A percentile compares a stretch with the other conserved stretches of the same genome.
Conservation (phyloP, 2,888 invertebrate species). For the Argyresthia albistria region DNA sequence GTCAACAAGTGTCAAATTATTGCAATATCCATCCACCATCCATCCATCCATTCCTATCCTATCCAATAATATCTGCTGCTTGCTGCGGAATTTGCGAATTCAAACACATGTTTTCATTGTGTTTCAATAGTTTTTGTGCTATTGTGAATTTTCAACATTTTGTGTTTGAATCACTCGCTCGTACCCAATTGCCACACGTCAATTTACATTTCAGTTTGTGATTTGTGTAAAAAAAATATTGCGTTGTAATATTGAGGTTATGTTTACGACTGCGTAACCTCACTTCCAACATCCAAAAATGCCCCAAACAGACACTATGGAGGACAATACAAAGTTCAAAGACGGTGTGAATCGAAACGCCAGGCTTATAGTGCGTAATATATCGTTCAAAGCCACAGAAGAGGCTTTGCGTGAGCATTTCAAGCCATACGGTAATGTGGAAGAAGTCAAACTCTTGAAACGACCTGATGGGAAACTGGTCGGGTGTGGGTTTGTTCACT, state of each 20-base stretch:
- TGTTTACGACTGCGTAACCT: constrained; percentile 1
- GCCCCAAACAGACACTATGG: not conserved
- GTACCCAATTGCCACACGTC: too few species aligned
- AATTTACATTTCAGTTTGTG: too few species aligned
- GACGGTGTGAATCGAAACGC: constrained; percentile 58
- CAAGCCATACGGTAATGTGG: constrained; percentile 80
- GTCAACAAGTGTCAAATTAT: too few species aligned
- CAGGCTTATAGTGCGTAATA: constrained; percentile 77
- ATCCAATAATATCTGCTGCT: too few species aligned
- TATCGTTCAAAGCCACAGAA: constrained; percentile 81
- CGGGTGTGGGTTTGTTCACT: constrained; percentile 94
- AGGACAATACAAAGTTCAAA: constrained; percentile 23
- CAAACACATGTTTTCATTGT: too few species aligned
- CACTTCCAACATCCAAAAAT: not conserved
- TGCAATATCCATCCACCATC: too few species aligned
- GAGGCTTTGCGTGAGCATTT: constrained; percentile 80
- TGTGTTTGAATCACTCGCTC: too few species aligned
- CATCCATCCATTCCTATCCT: too few species aligned
- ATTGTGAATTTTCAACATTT: too few species aligned
- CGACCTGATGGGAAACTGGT: constrained; percentile 82
- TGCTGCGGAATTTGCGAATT: too few species aligned
- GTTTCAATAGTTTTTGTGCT: too few species aligned
- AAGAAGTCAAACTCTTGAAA: constrained; percentile 82
- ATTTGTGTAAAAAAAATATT: too few species aligned
- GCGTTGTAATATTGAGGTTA: not conserved